Evolutionary conservation across 2,113 vertebrate species (phyloP).

Genomic region (Colaptes auratus): DNA sequence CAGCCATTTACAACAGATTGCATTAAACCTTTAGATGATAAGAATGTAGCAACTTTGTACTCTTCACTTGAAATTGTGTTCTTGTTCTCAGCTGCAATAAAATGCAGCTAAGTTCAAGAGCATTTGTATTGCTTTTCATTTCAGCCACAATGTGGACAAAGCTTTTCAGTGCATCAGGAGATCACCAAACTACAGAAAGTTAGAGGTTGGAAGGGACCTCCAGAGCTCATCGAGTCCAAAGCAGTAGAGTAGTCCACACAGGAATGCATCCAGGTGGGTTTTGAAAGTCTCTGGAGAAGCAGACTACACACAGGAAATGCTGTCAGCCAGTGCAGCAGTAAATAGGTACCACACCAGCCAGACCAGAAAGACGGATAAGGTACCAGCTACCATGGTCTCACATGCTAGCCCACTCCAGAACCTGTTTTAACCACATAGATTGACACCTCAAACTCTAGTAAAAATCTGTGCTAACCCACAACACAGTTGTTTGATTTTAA

Average conservation of each 20-base stretch:
- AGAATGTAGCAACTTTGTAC: background rate
- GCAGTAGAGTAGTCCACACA: too few species aligned
- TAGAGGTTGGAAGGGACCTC: too few species aligned
- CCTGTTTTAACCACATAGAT: background rate
- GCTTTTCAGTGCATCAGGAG: background rate
- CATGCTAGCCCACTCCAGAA: background rate
- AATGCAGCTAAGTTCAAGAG: constrained; percentile 10
- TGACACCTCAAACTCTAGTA: background rate
- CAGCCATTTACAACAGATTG: background rate
- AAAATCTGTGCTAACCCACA: background rate
- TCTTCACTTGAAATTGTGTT: background rate
- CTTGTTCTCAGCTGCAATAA: background rate
- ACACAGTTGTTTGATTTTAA: background rate
- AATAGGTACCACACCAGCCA: background rate
- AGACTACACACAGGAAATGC: too few species aligned
- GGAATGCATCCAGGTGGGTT: too few species aligned
- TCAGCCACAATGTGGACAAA: background rate
- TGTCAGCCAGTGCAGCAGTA: background rate
- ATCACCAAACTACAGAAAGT: too few species aligned
- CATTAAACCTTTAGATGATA: constrained; percentile 7
- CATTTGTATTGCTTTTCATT: background rate
- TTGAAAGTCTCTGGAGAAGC: too few species aligned
- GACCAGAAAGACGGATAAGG: background rate
- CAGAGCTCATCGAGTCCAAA: too few species aligned
- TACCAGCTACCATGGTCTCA: background rate